Evolutionary conservation across 1,140 invertebrate species (phyloP).

Genomic region (Lanistes nyassanus): DNA sequence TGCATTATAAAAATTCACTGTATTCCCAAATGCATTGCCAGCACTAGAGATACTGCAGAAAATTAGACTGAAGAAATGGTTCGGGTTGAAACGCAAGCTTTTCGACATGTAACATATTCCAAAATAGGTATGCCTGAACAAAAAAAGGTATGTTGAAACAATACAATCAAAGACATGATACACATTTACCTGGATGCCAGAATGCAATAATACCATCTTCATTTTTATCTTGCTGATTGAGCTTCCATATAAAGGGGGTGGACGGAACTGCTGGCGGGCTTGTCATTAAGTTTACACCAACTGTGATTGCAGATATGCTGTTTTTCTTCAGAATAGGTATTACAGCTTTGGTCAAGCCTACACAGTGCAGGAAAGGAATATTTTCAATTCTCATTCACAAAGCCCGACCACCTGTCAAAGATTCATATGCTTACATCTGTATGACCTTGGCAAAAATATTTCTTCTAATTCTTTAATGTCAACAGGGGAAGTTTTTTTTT

Average conservation of each 20-base stretch:
- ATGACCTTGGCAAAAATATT: neutral
- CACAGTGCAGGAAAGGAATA: neutral
- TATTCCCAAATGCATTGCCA: too few species aligned
- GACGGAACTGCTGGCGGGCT: constrained; percentile 52
- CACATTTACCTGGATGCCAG: constrained; percentile 33
- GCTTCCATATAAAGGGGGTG: constrained; percentile 50
- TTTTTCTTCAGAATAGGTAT: constrained; percentile 46
- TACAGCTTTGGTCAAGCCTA: constrained; percentile 56
- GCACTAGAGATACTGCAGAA: too few species aligned
- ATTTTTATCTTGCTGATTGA: constrained; percentile 20
- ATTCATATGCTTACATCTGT: neutral
- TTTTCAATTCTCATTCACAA: neutral
- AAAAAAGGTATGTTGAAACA: neutral
- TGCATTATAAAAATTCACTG: too few species aligned
- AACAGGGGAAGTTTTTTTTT: too few species aligned
- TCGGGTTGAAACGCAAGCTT: neutral
- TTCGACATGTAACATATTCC: neutral
- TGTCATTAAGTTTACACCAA: constrained; percentile 56
- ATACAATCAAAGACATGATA: neutral
- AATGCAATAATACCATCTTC: constrained; percentile 39
- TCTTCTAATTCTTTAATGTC: neutral
- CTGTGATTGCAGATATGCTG: constrained; percentile 45
- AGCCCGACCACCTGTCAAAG: neutral
- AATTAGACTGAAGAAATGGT: neutral
- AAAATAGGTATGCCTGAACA: neutral